Evolutionary conservation across 2,888 invertebrate genomes (phyloP).

Genomic region (Leptinotarsa tumamoca): DNA sequence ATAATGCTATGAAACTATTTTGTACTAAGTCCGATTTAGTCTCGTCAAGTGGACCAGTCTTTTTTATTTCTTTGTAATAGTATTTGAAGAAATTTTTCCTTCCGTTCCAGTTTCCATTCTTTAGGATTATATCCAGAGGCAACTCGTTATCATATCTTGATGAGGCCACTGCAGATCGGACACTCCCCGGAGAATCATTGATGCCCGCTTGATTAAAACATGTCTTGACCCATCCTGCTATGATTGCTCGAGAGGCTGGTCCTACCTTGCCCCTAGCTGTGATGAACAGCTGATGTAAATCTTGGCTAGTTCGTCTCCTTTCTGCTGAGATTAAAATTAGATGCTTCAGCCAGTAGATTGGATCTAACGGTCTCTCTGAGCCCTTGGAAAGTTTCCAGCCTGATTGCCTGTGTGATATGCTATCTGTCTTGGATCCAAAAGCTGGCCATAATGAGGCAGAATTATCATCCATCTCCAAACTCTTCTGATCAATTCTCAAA

Average conservation of each 20-base stretch:
- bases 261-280: constrained; percentile 22
- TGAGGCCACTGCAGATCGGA: constrained; percentile 38
- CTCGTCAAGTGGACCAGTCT: too few relatives aligned
- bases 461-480: constrained; percentile 22
- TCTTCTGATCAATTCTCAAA: constrained; percentile 18
- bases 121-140: constrained; percentile 35
- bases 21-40: too few relatives aligned
- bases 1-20: too few relatives aligned
- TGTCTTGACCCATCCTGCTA: constrained; percentile 42
- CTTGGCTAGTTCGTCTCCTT: too few relatives aligned
- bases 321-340: background rate
- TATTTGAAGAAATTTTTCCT: constrained; percentile 31
- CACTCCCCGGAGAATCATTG: constrained; percentile 37
- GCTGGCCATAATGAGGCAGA: constrained; percentile 20
- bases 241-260: constrained; percentile 31
- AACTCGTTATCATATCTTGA: constrained; percentile 31
- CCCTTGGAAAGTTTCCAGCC: constrained; percentile 25
- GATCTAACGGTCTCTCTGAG: constrained; percentile 16
- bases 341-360: constrained; percentile 11
- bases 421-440: constrained; percentile 31
- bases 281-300: background rate
- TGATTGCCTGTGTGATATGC: constrained; percentile 13
- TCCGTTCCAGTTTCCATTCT: constrained; percentile 38
- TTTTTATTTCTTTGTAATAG: constrained; percentile 33
- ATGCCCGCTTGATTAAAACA: constrained; percentile 33